These are phyloP conservation scores for Salarias fasciatus DNA, from an alignment of 2,797 vertebrate species.

Conservation along the genomic window DNA sequence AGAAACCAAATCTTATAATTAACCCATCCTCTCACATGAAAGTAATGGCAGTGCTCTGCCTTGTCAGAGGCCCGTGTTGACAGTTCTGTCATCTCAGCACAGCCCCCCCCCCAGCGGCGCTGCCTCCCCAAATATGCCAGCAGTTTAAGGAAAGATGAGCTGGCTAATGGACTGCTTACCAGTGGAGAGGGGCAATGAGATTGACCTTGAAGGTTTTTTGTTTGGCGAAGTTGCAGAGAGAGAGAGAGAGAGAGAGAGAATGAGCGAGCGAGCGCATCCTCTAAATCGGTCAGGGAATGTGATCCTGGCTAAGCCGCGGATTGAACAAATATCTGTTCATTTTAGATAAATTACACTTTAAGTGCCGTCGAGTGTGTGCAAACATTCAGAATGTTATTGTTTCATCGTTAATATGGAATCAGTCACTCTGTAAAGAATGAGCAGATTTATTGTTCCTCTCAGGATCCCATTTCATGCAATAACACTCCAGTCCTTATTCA, in stretches of 20 bases:
- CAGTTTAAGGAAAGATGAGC: slow-evolving; percentile 70
- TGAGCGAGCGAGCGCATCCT: slow-evolving; percentile 7
- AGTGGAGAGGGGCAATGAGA: slow-evolving; percentile 37
- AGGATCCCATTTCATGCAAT: too few species aligned
- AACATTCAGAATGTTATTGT: neutral
- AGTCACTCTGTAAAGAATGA: neutral
- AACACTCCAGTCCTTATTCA: neutral
- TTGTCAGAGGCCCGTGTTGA: slow-evolving; percentile 76
- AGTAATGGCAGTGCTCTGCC: slow-evolving; percentile 78
- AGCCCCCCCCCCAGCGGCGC: slow-evolving; percentile 33
- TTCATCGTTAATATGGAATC: too few species aligned
- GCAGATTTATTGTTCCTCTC: neutral
- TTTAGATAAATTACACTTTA: slow-evolving; percentile 1
- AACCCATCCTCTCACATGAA: slow-evolving; percentile 81
- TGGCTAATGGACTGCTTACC: slow-evolving; percentile 63
- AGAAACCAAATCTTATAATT: slow-evolving; percentile 85
- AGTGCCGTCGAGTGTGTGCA: neutral
- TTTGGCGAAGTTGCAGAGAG: slow-evolving; percentile 33
- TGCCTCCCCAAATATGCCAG: slow-evolving; percentile 52
- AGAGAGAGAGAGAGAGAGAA: neutral
- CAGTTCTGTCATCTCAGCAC: slow-evolving; percentile 76
- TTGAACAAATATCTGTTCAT: neutral
- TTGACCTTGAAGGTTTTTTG: slow-evolving; percentile 58
- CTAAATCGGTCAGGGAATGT: neutral
- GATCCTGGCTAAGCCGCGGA: neutral